phyloP scores from a whole-genome alignment of 1,140 invertebrate species.

The Leptestheria dahalacensis region DNA sequence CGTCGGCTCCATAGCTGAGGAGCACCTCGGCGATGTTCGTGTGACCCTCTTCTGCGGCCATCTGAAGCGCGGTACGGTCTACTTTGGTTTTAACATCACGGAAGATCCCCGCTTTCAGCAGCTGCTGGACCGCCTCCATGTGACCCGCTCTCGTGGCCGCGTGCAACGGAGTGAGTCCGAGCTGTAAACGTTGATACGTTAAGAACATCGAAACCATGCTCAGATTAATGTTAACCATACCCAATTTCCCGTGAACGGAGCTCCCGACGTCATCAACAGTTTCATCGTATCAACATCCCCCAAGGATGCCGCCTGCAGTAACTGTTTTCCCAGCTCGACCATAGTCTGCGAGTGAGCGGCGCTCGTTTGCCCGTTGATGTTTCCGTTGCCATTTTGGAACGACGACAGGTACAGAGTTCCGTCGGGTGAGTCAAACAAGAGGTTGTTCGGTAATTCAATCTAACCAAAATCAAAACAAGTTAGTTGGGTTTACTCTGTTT shows the following conservation, averaged over 20 bases:
- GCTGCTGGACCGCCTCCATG: constrained; percentile 58
- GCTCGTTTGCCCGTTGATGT: not conserved
- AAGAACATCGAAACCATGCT: not conserved
- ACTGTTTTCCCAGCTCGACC: constrained; percentile 63
- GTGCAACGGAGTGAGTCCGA: constrained; percentile 78
- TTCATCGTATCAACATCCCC: constrained; percentile 61
- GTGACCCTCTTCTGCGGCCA: constrained; percentile 74
- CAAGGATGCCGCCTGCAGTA: constrained; percentile 57
- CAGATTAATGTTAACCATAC: constrained; percentile 32
- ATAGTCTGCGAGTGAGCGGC: constrained; percentile 21
- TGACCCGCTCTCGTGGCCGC: constrained; percentile 71
- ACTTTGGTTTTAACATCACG: constrained; percentile 82
- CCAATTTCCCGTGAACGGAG: constrained; percentile 85
- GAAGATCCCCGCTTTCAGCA: constrained; percentile 68
- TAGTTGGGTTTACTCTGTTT: not conserved
- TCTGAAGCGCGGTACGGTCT: constrained; percentile 73
- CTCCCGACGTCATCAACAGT: constrained; percentile 66
- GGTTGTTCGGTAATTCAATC: not conserved
- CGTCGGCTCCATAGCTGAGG: constrained; percentile 56
- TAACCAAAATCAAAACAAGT: not conserved
- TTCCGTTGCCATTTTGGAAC: not conserved
- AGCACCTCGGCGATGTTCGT: constrained; percentile 56
- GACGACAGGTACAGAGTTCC: not conserved
- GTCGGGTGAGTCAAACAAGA: not conserved
- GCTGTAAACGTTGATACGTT: constrained; percentile 31